A percentile compares a stretch with the other conserved stretches of the same genome.
These are phyloP conservation scores for Dryocosmus kuriphilus DNA, from an alignment of 2,888 invertebrate species.

Conservation along the genomic window DNA sequence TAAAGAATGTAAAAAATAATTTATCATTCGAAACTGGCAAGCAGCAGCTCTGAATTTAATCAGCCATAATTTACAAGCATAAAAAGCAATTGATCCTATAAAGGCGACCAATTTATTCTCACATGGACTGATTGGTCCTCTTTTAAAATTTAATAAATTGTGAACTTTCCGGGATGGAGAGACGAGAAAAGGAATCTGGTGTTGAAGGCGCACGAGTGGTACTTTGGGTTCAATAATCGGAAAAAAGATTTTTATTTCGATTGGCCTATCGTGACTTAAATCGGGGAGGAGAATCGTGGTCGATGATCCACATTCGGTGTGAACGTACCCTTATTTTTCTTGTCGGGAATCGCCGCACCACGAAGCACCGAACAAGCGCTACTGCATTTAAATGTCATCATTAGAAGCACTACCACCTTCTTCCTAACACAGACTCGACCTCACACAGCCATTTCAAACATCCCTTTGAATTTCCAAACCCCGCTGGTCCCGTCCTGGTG, in stretches of 20 bases:
- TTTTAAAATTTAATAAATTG: background rate
- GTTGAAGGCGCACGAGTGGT: background rate
- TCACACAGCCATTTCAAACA: conserved; percentile 63
- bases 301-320: conserved; percentile 51
- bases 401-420: conserved; percentile 70
- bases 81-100: conserved; percentile 20
- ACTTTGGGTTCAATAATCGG: background rate
- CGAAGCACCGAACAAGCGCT: conserved; percentile 73
- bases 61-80: conserved; percentile 16
- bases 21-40: background rate
- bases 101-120: conserved; percentile 19
- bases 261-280: conserved; percentile 47
- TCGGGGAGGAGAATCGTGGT: conserved; percentile 43
- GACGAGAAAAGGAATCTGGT: background rate
- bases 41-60: conserved; percentile 23
- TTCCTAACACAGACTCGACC: conserved; percentile 54
- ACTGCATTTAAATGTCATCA: conserved; percentile 78
- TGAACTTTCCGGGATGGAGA: background rate
- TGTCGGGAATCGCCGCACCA: conserved; percentile 54
- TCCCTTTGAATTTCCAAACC: conserved; percentile 66
- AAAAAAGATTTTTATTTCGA: conserved; percentile 43
- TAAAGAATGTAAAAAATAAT: conserved; percentile 32
- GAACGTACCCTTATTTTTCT: conserved; percentile 64
- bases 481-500: conserved; percentile 58
- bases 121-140: background rate